These are phyloP conservation scores for Acrobasis repandana DNA, from an alignment of 2,888 invertebrate genomes.

Conservation along the genomic window DNA sequence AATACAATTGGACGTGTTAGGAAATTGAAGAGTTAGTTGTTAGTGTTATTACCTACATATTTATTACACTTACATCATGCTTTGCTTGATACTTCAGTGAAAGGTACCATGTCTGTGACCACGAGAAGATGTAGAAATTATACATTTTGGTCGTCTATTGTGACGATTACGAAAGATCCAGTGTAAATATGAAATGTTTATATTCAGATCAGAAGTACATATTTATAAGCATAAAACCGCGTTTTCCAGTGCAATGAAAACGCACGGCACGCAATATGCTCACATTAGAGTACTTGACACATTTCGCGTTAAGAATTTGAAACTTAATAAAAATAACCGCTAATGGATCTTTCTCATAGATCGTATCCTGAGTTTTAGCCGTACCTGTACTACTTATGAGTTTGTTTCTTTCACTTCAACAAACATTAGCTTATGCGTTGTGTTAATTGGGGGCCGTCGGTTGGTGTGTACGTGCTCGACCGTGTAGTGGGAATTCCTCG, in stretches of 20 bases:
- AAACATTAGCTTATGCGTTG: slow-evolving; percentile 15
- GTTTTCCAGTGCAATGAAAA: too few relatives aligned
- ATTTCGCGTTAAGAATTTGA: neutral
- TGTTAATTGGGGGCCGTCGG: slow-evolving; percentile 22
- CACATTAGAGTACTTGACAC: too few relatives aligned
- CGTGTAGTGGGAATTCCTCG: slow-evolving; percentile 41
- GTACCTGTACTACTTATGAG: neutral
- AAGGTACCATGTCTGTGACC: slow-evolving; percentile 32
- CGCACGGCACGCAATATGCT: too few relatives aligned
- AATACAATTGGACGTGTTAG: slow-evolving; percentile 27
- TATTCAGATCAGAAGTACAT: too few relatives aligned
- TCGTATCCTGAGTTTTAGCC: neutral
- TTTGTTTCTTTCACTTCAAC: slow-evolving; percentile 13
- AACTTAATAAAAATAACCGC: neutral
- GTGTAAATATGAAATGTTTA: neutral
- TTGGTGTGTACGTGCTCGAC: slow-evolving; percentile 28
- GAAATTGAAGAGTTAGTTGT: slow-evolving; percentile 27
- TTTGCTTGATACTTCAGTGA: slow-evolving; percentile 39
- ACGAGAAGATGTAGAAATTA: neutral
- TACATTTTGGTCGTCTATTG: neutral
- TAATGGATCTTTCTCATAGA: neutral
- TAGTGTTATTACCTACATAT: slow-evolving; percentile 30
- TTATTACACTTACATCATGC: slow-evolving; percentile 31
- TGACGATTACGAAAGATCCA: neutral
- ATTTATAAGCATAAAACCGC: too few relatives aligned